A percentile compares a stretch with the other conserved stretches of the same genome.
Conservation (phyloP, 2,113 vertebrate genomes). For the Thomomys bottae region DNA sequence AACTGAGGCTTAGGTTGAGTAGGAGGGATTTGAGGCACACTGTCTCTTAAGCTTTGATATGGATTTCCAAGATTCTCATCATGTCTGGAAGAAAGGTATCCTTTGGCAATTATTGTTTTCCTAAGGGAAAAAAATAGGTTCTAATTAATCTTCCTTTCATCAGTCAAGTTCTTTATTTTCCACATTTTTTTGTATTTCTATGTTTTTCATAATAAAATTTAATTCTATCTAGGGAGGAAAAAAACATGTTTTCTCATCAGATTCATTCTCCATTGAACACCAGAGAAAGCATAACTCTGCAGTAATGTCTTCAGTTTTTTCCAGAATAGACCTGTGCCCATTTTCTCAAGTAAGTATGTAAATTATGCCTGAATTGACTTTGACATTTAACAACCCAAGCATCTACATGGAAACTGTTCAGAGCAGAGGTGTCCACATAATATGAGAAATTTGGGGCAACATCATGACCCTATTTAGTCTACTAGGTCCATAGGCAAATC, state of each 20-base stretch:
- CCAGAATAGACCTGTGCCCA: not conserved
- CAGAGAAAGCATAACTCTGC: not conserved
- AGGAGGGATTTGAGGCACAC: not conserved
- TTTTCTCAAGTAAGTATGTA: not conserved
- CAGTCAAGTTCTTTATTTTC: not conserved
- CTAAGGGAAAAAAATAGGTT: conserved; percentile 39
- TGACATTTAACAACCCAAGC: not conserved
- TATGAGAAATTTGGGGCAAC: not conserved
- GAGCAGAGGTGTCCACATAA: not conserved
- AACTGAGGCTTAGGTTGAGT: conserved; percentile 1
- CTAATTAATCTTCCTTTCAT: conserved; percentile 43
- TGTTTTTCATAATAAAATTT: conserved; percentile 66
- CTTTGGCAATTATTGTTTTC: conserved; percentile 23
- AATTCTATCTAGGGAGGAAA: not conserved
- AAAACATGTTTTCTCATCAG: not conserved
- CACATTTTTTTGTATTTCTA: too few relatives aligned
- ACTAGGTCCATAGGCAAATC: not conserved
- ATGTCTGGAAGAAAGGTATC: not conserved
- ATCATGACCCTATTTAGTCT: not conserved
- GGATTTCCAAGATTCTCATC: not conserved
- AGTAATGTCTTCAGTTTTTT: not conserved
- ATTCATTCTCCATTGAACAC: not conserved
- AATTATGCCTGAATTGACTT: not conserved
- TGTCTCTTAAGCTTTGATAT: not conserved
- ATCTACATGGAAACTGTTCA: not conserved